Conservation (phyloP, 2,888 invertebrate genomes). For the Pachycephus smyrnensis region DNA sequence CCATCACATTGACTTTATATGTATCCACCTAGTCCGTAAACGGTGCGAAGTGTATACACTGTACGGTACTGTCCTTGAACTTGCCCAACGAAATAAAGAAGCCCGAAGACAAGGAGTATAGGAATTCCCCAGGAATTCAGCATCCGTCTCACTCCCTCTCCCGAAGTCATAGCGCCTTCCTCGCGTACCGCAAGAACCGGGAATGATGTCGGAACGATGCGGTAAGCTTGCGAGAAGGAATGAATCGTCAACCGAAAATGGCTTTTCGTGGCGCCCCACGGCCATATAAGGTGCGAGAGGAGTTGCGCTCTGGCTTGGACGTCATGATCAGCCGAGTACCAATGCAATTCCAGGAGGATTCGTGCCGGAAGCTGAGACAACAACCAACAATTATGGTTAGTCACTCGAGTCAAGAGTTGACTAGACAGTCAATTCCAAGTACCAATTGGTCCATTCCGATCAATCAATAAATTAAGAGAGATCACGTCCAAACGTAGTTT, state of each 20-base stretch:
- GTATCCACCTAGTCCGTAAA: neutral
- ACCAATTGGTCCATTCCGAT: neutral
- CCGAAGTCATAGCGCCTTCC: too few relatives aligned
- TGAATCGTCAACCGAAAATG: neutral
- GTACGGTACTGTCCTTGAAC: neutral
- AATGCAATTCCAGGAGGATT: neutral
- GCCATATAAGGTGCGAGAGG: neutral
- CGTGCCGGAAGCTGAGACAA: neutral
- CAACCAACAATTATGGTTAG: neutral
- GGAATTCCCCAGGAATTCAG: neutral
- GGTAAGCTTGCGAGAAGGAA: neutral
- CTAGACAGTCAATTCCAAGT: neutral
- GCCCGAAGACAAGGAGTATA: neutral
- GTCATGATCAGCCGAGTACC: neutral
- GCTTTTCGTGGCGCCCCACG: neutral
- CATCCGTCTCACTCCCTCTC: neutral
- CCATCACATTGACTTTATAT: conserved; percentile 29
- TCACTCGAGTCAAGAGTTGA: neutral
- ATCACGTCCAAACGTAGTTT: neutral
- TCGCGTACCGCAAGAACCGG: neutral
- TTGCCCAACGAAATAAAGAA: neutral
- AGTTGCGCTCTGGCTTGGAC: neutral
- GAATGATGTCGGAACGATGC: neutral
- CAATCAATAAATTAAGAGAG: neutral
- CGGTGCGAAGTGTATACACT: neutral